Evolutionary conservation across 2,113 vertebrate genomes (phyloP), one percentile per base, ranked within the genome.

Genomic region (Myrmecobius fasciatus): DNA sequence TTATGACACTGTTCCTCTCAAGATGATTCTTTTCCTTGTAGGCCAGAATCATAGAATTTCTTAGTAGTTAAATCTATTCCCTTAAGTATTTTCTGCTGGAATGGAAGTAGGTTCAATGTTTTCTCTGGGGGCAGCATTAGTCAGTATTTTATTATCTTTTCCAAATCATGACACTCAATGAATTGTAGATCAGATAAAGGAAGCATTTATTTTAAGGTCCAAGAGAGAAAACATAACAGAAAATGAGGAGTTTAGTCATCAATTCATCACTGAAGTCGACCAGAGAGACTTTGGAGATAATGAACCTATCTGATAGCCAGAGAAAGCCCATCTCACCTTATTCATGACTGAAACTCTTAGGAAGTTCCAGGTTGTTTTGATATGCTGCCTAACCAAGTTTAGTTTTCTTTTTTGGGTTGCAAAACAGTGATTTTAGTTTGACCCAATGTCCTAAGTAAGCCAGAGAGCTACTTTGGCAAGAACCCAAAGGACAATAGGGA

Each of bases 171-270:
- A 53, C 91, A 92, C 46, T 92, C 92, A 93, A 0, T 97, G 93
- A 96, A 97, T 67, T 96, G 91, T 95, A 91, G 96, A 94, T 90
- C 94, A 97, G 95, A 97, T 96, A 94, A 95, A 95, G 97, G 92
- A 95, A 89, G 95, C 94, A 97, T 98, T 97, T 97, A 83, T 95
- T 97, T 96, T 96, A 93, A 97, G 92, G 60, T 96, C 53, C 91
- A 96, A 89, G 89, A 96, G 53, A 94, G 95, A 93, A 97, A 97
- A 95, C 95, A 95, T 94, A 95, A 95, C 47, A 93, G 91, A 96
- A 97, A 97, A 97, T 95, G 96, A 96, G 91, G 67, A 95, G 89
- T 94, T 97, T 95, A 94, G 94, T 94, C 96, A 96, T 96, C 92
- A 97, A 95, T 91, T 91, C 91, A 53, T 92, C 91, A 92, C 0